phyloP scores from a whole-genome alignment of 2,113 vertebrate species.

The Halcyon malimbica region DNA sequence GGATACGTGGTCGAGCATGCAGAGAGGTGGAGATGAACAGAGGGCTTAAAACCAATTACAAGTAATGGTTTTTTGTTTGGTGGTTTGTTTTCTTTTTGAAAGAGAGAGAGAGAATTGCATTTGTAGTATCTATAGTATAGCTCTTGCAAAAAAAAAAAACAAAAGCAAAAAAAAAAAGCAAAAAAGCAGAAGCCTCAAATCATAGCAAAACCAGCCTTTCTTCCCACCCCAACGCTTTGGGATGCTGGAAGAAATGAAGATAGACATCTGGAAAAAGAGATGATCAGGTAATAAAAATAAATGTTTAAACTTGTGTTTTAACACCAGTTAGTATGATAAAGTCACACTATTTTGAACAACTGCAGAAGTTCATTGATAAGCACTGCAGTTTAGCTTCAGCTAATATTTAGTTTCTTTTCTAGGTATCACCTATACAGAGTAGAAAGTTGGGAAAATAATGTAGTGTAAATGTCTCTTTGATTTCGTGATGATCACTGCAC shows the following conservation, averaged over 20 bases:
- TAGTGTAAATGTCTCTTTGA: background rate
- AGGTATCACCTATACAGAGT: background rate
- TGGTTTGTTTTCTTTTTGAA: too few relatives aligned
- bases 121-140: background rate
- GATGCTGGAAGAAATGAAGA: background rate
- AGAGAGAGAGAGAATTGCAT: background rate
- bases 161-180: background rate
- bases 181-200: background rate
- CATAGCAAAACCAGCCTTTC: background rate
- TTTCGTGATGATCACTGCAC: background rate
- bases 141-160: background rate
- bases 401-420: background rate
- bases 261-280: background rate
- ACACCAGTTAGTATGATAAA: background rate
- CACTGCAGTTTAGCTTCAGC: background rate
- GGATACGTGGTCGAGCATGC: background rate
- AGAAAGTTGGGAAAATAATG: background rate
- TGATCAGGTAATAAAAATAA: background rate
- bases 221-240: background rate
- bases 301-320: background rate
- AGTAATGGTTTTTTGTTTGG: background rate
- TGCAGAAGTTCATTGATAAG: background rate
- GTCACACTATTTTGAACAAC: background rate
- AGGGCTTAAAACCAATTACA: background rate
- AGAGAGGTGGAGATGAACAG: background rate